Evolutionary conservation across 2,888 invertebrate species (phyloP).

Genomic region (Dyspetes luteomarginatus): DNA sequence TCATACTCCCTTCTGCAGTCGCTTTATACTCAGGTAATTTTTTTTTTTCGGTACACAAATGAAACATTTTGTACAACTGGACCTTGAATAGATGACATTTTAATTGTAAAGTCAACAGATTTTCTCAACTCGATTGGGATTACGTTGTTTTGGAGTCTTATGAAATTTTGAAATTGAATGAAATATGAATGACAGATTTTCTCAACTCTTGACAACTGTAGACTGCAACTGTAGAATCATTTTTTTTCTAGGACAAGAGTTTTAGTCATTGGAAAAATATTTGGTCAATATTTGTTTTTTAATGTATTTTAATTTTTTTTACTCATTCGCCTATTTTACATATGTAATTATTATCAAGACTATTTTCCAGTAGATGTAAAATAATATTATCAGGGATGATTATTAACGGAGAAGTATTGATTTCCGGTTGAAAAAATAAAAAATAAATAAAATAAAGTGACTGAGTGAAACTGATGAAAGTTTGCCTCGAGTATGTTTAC

Average conservation of each 20-base stretch:
- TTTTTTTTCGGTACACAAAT: background rate
- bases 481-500: conserved; percentile 7
- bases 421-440: conserved; percentile 38
- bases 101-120: background rate
- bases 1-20: background rate
- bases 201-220: no score
- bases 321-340: background rate
- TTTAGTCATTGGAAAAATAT: no score
- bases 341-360: background rate
- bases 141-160: conserved; percentile 65
- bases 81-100: background rate
- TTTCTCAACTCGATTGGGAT: no score
- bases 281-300: no score
- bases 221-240: no score
- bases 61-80: background rate
- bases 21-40: background rate
- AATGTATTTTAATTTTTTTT: background rate
- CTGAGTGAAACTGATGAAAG: background rate
- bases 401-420: conserved; percentile 26
- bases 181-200: no score
- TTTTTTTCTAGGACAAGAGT: no score
- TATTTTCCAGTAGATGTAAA: background rate
- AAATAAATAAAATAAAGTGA: conserved; percentile 10
- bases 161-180: conserved; percentile 74
- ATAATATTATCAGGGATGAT: background rate